These are phyloP conservation scores for Heliconius sara DNA, from an alignment of 2,888 invertebrate species.

Conservation along the genomic window DNA sequence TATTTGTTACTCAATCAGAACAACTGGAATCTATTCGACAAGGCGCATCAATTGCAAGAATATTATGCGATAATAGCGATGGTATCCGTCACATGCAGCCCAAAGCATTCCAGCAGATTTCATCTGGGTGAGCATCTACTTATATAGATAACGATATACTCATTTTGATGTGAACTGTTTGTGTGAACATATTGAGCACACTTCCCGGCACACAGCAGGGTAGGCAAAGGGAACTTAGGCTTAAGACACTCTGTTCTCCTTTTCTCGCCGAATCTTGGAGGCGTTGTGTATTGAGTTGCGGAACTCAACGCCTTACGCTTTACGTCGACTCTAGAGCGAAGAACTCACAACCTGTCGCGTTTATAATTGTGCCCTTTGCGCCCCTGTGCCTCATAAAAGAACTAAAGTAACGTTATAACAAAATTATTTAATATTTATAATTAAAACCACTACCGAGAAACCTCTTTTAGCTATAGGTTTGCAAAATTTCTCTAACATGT, in stretches of 20 bases:
- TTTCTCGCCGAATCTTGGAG: no score
- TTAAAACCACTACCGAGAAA: not conserved
- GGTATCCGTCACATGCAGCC: constrained; percentile 85
- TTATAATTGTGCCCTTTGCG: no score
- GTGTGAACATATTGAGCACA: no score
- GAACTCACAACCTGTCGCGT: no score
- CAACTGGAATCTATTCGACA: constrained; percentile 87
- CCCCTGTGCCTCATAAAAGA: no score
- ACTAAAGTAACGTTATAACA: no score
- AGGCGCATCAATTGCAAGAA: constrained; percentile 84
- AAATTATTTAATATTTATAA: not conserved
- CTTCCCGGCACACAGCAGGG: no score
- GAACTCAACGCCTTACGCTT: no score
- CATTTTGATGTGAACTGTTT: not conserved
- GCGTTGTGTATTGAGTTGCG: no score
- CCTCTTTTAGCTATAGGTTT: not conserved
- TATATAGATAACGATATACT: not conserved
- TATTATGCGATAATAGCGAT: constrained; percentile 88
- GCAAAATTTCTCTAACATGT: not conserved
- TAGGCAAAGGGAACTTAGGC: no score
- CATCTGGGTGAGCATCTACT: constrained; percentile 59
- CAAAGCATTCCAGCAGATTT: constrained; percentile 81
- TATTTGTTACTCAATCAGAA: constrained; percentile 53
- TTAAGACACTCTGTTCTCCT: no score
- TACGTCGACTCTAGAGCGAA: no score